Evolutionary conservation across 2,113 vertebrate species (phyloP).

Genomic region (Tylochromis polylepis): DNA sequence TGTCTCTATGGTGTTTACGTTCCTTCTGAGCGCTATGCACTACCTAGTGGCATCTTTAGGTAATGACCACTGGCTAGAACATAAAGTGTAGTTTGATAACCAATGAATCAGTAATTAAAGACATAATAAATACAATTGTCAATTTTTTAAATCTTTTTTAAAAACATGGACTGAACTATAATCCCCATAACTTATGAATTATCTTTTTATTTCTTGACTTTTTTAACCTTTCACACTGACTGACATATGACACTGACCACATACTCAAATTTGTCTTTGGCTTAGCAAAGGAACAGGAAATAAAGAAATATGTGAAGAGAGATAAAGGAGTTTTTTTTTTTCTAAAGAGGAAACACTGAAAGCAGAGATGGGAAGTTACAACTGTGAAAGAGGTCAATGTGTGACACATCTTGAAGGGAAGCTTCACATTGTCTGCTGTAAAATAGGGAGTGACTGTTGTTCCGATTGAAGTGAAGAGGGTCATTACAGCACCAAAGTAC

Average conservation of each 20-base stretch:
- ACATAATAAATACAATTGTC: not conserved
- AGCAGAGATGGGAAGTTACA: not conserved
- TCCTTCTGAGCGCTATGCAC: not conserved
- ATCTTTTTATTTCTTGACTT: not conserved
- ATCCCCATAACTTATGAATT: not conserved
- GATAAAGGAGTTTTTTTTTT: not conserved
- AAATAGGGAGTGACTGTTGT: constrained; percentile 1
- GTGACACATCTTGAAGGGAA: not conserved
- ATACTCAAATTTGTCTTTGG: not conserved
- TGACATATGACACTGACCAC: not conserved
- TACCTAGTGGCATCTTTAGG: not conserved
- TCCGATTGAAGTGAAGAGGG: constrained; percentile 14
- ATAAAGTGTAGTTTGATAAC: not conserved
- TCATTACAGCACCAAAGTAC: not conserved
- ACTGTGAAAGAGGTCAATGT: not conserved
- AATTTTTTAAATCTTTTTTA: not conserved
- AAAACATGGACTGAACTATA: not conserved
- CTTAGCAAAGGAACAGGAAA: not conserved
- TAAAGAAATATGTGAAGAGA: not conserved
- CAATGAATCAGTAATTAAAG: not conserved
- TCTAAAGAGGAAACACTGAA: not conserved
- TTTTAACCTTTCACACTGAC: not conserved
- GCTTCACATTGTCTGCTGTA: not conserved
- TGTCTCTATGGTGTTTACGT: not conserved
- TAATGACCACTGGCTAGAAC: not conserved